Evolutionary conservation across 2,113 vertebrate genomes (phyloP), one percentile per base, ranked within the genome.

Genomic region (Tiliqua scincoides): DNA sequence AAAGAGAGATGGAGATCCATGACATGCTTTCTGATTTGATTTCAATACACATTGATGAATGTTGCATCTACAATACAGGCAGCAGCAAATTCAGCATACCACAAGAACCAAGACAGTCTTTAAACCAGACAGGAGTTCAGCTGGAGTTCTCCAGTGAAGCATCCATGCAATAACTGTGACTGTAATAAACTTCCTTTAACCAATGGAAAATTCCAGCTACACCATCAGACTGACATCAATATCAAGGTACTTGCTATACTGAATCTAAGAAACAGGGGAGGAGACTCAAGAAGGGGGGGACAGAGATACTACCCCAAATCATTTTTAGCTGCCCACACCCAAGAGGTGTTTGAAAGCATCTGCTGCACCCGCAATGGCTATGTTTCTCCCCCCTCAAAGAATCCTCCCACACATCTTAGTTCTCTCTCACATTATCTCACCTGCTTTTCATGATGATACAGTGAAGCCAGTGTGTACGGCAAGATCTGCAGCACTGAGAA

Each of bases 401-500:
- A 30, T 63, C 8, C 23, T 23, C 20, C 27, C 30, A 35, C 32
- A 21, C 23, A 7, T 17, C 40, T 5, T n/a, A 14, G 20, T 27
- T 23, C 35, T 7, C 23, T 32, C 61, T 20, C 27, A 48, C 15
- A 6, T 25, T n/a, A n/a, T 43, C 54, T 61, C 59, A 98, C 98
- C 97, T 97, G 96, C 68, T 96, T 96, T 73, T 98, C 97, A 0
- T 97, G 96, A 85, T 98, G 98, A 85, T 98, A 98, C 30, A 98
- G 96, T 0, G 97, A 97, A 1, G 97, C 97, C 65, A 98, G 95
- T 0, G 97, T 98, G 93, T 98, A 98, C 0, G 98, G 98, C 92
- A 98, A 94, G 88, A 98, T 97, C 94, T 98, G 97, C 70, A 98
- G 94, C 1, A 96, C 95, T 0, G 97, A 97, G 96, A 97, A 97